Base-by-base conservation (phyloP, 2,113 vertebrate species). In the Ornithorhynchus anatinus region DNA sequence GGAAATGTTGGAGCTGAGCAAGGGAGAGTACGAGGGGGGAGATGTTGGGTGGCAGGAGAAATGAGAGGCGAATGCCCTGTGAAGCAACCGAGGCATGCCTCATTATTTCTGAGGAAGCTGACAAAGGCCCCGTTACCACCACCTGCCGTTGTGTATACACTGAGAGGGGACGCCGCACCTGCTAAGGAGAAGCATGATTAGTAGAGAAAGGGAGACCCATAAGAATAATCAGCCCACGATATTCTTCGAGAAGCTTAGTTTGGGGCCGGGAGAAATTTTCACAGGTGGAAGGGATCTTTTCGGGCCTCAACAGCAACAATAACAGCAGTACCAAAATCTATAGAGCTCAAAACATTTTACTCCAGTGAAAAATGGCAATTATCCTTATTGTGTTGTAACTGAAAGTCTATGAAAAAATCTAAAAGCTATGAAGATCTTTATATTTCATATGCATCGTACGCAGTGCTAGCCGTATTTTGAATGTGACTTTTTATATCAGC, bases 71-170 rank as follows among this genome's bases (percentile, higher is more conserved):
- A 8, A 7, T 0, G 5, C 54, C 64, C 45, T 9, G 5, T 20
- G 25, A 50, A 25, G 19, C 2, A 11, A 0, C 1, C 31, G 45
- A 50, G 53, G 8, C 13, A 5, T 19, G 44, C 31, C 25, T 71
- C 74, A 31, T 51, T 36, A 29, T 66, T 59, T 69, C 20, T 11
- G 25, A 39, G 7, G 5, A 5, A 1, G 19, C 45, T 4, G 44
- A 43, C 0, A 0, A 6, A 44, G 38, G 8, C 51, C 59, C 23
- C 42, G 20, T 42, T 3, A 10, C n/a, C 32, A 45, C 32, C 1
- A 1, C 81, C 73, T 38, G 67, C 71, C 42, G 64, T 38, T 23
- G 17, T 10, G 36, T 6, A 7, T 45, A 4, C 4, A 3, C 37
- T 52, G 38, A 12, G 3, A 1, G 45, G 29, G 52, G 50, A 45